These are phyloP conservation scores for Drosophila borealis DNA, from an alignment of 2,888 invertebrate genomes.

Conservation along the genomic window DNA sequence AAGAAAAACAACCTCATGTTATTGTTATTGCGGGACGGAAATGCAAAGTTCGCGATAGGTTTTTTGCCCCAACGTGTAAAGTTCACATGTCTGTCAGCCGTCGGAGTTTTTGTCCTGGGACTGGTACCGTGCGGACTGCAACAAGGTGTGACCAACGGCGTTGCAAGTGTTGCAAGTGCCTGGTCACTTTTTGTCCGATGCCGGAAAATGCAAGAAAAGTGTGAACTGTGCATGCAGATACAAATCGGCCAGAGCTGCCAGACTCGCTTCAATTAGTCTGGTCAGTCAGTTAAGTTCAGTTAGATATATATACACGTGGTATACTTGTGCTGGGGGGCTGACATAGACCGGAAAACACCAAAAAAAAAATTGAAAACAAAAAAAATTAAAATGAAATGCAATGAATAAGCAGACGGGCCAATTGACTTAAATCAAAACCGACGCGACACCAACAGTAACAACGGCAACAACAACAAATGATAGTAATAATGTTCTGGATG, in stretches of 20 bases:
- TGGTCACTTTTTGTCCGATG: constrained; percentile 39
- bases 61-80: constrained; percentile 47
- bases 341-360: constrained; percentile 70
- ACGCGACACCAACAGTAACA: constrained; percentile 55
- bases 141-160: constrained; percentile 54
- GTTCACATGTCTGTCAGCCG: constrained; percentile 75
- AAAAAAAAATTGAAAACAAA: constrained; percentile 38
- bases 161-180: constrained; percentile 45
- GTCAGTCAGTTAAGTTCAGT: constrained; percentile 60
- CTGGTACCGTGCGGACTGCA: constrained; percentile 15
- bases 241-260: constrained; percentile 55
- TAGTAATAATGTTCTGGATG: constrained; percentile 37
- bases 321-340: constrained; percentile 45
- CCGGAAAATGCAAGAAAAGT: constrained; percentile 76
- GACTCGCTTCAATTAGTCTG: constrained; percentile 78
- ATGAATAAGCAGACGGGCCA: constrained; percentile 76
- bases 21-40: constrained; percentile 55
- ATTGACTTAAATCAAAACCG: constrained; percentile 77
- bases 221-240: constrained; percentile 83
- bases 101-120: constrained; percentile 43
- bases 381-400: constrained; percentile 40
- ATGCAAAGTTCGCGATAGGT: constrained; percentile 64
- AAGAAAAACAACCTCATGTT: constrained; percentile 15
- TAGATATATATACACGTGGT: constrained; percentile 21
- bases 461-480: constrained; percentile 13